These are phyloP conservation scores for Drymonia ruficornis DNA, from an alignment of 2,888 invertebrate species.

Conservation along the genomic window DNA sequence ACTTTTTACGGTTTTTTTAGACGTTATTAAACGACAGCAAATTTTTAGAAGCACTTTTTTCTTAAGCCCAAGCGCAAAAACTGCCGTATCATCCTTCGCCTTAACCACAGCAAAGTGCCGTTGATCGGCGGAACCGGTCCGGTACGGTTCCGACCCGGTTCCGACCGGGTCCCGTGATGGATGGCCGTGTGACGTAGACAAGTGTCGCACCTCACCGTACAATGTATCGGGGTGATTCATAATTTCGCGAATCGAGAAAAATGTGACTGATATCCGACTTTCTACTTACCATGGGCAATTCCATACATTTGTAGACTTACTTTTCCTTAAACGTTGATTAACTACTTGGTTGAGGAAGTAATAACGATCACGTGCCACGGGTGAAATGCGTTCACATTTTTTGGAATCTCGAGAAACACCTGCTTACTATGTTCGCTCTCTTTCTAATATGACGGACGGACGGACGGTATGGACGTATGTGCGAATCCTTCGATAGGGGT, in stretches of 20 bases:
- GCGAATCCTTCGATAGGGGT: too few relatives aligned
- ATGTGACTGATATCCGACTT: slow-evolving; percentile 1
- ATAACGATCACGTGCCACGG: too few relatives aligned
- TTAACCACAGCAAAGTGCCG: slow-evolving; percentile 36
- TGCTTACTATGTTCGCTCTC: too few relatives aligned
- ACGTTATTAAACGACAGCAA: too few relatives aligned
- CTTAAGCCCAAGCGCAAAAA: not conserved
- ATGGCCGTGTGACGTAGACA: slow-evolving; percentile 32
- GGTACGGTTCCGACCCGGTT: slow-evolving; percentile 13
- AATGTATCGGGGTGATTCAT: slow-evolving; percentile 26
- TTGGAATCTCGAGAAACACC: too few relatives aligned
- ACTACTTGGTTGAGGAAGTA: not conserved
- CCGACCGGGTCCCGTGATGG: slow-evolving; percentile 37
- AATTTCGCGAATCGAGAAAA: slow-evolving; percentile 21
- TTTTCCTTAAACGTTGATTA: not conserved
- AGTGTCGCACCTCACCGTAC: not conserved
- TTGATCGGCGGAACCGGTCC: slow-evolving; percentile 26
- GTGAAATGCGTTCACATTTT: too few relatives aligned
- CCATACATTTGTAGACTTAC: not conserved
- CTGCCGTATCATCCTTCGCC: slow-evolving; percentile 33
- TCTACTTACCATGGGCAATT: not conserved
- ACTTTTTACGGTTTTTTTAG: too few relatives aligned
- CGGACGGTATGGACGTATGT: too few relatives aligned
- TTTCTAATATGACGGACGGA: too few relatives aligned
- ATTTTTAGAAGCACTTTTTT: too few relatives aligned